Percentiles rank a stretch among this genome's conserved stretches.
phyloP scores from a whole-genome alignment of 2,888 invertebrate species.

The Gasteruption jaculator region DNA sequence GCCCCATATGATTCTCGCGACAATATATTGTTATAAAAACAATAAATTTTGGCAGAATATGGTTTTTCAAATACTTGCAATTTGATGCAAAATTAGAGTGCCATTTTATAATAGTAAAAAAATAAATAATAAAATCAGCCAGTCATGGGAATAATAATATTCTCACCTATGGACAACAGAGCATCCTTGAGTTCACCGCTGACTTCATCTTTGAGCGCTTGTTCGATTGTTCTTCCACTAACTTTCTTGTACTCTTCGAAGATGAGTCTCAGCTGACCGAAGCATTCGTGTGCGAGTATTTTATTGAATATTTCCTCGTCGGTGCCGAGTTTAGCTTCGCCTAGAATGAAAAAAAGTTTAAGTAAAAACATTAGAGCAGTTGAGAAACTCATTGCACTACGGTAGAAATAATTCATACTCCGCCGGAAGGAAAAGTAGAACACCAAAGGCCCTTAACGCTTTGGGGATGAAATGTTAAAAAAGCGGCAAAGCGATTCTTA shows the following conservation, averaged over 20 bases:
- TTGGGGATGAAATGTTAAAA: too few relatives aligned
- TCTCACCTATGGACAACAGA: constrained; percentile 65
- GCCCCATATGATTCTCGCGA: too few relatives aligned
- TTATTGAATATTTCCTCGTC: constrained; percentile 70
- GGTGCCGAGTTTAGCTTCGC: constrained; percentile 69
- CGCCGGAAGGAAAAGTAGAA: too few relatives aligned
- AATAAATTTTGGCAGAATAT: too few relatives aligned
- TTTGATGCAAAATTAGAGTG: not conserved
- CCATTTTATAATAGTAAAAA: not conserved
- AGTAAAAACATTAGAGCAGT: too few relatives aligned
- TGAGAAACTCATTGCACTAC: too few relatives aligned
- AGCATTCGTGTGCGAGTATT: constrained; percentile 71
- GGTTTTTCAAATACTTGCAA: too few relatives aligned
- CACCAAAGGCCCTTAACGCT: too few relatives aligned
- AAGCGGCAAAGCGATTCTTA: too few relatives aligned
- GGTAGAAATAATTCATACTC: too few relatives aligned
- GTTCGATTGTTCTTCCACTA: constrained; percentile 69
- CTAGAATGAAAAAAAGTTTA: not conserved
- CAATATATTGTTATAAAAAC: too few relatives aligned
- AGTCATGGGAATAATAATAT: too few relatives aligned
- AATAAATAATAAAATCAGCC: not conserved
- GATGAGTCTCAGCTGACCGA: constrained; percentile 64
- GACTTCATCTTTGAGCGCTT: constrained; percentile 66
- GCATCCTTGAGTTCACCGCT: constrained; percentile 66
- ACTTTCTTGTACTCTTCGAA: constrained; percentile 72